These are phyloP conservation scores for Cydia strobilella DNA, from an alignment of 1,140 invertebrate genomes.

Conservation along the genomic window DNA sequence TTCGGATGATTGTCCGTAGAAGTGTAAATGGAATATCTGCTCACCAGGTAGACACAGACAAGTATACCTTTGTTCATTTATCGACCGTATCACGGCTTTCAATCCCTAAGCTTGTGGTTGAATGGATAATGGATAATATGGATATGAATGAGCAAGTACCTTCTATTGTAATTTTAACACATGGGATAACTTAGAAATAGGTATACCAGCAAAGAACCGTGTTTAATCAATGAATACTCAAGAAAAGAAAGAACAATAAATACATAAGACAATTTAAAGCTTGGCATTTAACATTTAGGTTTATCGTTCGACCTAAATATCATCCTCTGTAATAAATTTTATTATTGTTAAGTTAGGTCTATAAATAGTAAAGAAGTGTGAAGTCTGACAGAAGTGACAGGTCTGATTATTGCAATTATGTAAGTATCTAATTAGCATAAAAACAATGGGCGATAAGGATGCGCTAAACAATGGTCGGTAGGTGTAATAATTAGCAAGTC, in stretches of 20 bases:
- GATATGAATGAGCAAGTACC: background rate
- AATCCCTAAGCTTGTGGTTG: background rate
- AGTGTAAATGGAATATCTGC: background rate
- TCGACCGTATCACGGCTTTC: background rate
- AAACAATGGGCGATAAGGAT: conserved; percentile 13
- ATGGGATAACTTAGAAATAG: background rate
- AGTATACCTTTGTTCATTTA: background rate
- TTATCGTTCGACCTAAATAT: too few species aligned
- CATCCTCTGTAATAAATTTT: background rate
- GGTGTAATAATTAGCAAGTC: background rate
- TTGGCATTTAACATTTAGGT: too few species aligned
- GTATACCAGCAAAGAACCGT: background rate
- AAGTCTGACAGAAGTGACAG: background rate
- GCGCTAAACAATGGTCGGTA: background rate
- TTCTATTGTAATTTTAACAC: background rate
- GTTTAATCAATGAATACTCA: too few species aligned
- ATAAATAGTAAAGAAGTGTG: background rate
- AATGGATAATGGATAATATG: too few species aligned
- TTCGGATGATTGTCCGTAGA: too few species aligned
- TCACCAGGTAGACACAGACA: background rate
- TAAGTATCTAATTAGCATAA: conserved; percentile 12
- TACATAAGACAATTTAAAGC: background rate
- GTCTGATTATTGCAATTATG: conserved; percentile 1
- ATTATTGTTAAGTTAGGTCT: background rate
- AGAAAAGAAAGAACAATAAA: background rate